Evolutionary conservation across 2,113 vertebrate species (phyloP).

Genomic region (Petaurus breviceps): DNA sequence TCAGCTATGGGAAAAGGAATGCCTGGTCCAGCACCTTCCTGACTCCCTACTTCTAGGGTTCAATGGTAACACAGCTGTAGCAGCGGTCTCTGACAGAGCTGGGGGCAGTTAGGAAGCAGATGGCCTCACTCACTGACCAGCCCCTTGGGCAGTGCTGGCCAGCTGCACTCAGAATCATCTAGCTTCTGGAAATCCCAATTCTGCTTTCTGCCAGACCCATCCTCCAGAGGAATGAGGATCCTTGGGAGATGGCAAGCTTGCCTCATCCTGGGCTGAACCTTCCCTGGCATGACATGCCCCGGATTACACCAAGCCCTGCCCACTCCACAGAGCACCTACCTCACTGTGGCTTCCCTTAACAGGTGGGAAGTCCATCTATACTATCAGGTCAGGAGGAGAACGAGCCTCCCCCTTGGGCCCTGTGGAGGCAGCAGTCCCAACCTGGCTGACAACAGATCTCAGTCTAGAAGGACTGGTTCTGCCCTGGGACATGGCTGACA

Average conservation of each 20-base stretch:
- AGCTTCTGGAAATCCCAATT: neutral
- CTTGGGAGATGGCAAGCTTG: neutral
- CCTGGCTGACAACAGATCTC: neutral
- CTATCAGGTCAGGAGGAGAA: neutral
- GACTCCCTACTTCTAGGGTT: neutral
- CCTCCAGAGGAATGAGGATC: neutral
- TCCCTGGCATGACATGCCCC: neutral
- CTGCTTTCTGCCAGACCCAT: neutral
- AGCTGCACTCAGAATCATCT: conserved; percentile 54
- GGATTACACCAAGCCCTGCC: neutral
- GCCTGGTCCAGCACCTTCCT: conserved; percentile 6
- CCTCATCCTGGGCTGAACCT: neutral
- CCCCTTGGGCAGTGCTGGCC: conserved; percentile 35
- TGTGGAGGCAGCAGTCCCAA: neutral
- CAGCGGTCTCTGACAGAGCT: conserved; percentile 15
- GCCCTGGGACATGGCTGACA: neutral
- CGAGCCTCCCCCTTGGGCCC: neutral
- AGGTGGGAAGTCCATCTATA: neutral
- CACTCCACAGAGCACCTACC: no score
- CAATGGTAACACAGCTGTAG: no score
- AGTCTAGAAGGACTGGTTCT: neutral
- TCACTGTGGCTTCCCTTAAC: neutral
- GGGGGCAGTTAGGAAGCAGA: conserved; percentile 68
- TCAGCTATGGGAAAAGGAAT: neutral
- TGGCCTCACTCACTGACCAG: conserved; percentile 62